Base-by-base conservation (phyloP, 2,113 vertebrate genomes). In the Charadrius vociferus region DNA sequence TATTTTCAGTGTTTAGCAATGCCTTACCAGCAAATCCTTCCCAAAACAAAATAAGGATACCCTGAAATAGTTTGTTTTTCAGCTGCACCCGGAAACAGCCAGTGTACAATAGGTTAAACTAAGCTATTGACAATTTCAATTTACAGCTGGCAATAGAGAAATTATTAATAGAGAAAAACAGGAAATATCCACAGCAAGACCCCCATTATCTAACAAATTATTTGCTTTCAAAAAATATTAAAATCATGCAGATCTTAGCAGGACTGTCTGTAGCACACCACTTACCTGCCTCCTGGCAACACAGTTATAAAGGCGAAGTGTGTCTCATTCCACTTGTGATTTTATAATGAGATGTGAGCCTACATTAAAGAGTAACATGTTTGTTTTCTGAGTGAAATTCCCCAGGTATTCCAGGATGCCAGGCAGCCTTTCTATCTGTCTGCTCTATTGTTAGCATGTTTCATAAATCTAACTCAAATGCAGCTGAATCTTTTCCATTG, bases 311-410 rank as follows among this genome's bases (percentile, higher is more conserved):
- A 98, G 75, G 93, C 74, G 1, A 96, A 96, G 72, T 86, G 71
- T 97, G 96, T 98, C 96, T 97, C 95, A 96, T 97, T 98, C 96
- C 92, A 95, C 96, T 98, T 98, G 91, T 91, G 81, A 97, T 96
- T 98, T 95, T 94, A 96, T 98, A 98, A 98, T 97, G 92, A 98
- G 95, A 98, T 97, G 97, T 98, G 97, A 98, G 84, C 68, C 94
- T 95, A 97, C 96, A 94, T 98, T 97, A 98, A 96, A 98, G 95
- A 98, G 75, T 94, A 97, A 92, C 97, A 90, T 97, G 96, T 98
- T 98, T 98, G 97, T 98, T 98, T 98, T 98, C 97, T 97, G 97
- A 97, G 96, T 95, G 94, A 93, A 97, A 98, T 98, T 98, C 98
- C 97, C 98, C 83, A 97, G 98, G 86, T 97, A 93, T 92, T 96